Evolutionary conservation across 2,888 invertebrate species (phyloP), one percentile per base, ranked within the genome.

Genomic region (Vesta saturnalis): DNA sequence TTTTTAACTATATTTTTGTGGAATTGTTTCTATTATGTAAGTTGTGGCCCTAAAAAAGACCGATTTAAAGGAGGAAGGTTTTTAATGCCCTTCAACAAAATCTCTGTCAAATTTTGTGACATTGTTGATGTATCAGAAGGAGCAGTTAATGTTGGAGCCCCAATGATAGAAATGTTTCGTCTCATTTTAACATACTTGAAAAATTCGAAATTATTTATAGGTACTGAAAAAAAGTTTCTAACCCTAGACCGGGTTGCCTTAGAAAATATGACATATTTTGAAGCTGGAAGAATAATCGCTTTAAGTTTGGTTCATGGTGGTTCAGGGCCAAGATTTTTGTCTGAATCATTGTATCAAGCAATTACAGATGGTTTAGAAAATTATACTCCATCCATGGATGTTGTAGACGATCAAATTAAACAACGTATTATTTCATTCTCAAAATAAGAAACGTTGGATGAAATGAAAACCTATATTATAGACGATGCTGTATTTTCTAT

Each of bases 81-180:
- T n/a, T n/a, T n/a, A n/a, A n/a, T n/a, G n/a, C 62, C 62, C n/a
- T 52, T 62, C 30, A 49, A 60, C 35, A 21, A 47, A 30, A 19
- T 60, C 4, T 60, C 60, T 5, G 60, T 60, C 5, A 60, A 60
- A 30, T 60, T 60, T 30, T 19, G 43, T 16, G 47, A 60, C 14
- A 23, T 47, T 14, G 60, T 49, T 14, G 62, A 30, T 2, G 35
- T 35, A 16, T 1, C 55, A 5, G 62, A 62, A 52, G 62, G 62
- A 8, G 62, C 62, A 12, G 52, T 62, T 54, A 54, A 62, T 55
- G 52, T 1, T 18, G 60, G 60, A 15, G 23, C 49, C 12, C 60
- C 60, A 6, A 19, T 49, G n/a, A 15, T 15, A 23, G 60, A 62
- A 54, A 62, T 62, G 62, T 62, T 54, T 62, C 54, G 62, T 12